Conservation (phyloP, 2,888 invertebrate species). For the Syritta pipiens region DNA sequence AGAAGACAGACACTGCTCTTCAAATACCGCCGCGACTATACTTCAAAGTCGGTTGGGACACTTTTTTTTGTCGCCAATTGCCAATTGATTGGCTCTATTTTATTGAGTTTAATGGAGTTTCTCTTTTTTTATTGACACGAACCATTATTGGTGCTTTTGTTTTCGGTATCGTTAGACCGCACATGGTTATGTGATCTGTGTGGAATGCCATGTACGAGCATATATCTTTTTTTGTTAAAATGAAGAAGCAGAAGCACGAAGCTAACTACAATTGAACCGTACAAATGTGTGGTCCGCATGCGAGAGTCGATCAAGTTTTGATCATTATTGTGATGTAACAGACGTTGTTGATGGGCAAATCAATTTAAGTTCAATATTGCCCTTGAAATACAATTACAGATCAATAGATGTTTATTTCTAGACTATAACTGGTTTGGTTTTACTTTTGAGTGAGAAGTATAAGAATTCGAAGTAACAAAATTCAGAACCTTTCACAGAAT, state of each 20-base stretch:
- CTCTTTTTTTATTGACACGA: constrained; percentile 5
- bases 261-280: constrained; percentile 1
- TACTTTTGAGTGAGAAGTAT: too few species aligned
- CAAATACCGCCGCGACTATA: too few species aligned
- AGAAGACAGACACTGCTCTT: too few species aligned
- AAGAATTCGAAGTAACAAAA: too few species aligned
- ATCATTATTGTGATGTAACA: constrained; percentile 16
- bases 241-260: too few species aligned
- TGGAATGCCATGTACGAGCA: not conserved
- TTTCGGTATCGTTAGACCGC: constrained; percentile 1
- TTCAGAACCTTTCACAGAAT: too few species aligned
- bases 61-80: constrained; percentile 2
- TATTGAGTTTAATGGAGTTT: constrained; percentile 12
- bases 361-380: constrained; percentile 20
- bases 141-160: not conserved
- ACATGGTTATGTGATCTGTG: not conserved
- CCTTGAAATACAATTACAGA: constrained; percentile 21
- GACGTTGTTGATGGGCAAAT: constrained; percentile 28
- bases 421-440: too few species aligned
- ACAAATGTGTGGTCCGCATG: constrained; percentile 1
- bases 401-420: too few species aligned
- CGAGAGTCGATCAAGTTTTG: too few species aligned
- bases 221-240: too few species aligned
- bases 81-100: constrained; percentile 1
- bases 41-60: not conserved